Conservation (phyloP, 2,888 invertebrate species). For the Mythimna lalbum region DNA sequence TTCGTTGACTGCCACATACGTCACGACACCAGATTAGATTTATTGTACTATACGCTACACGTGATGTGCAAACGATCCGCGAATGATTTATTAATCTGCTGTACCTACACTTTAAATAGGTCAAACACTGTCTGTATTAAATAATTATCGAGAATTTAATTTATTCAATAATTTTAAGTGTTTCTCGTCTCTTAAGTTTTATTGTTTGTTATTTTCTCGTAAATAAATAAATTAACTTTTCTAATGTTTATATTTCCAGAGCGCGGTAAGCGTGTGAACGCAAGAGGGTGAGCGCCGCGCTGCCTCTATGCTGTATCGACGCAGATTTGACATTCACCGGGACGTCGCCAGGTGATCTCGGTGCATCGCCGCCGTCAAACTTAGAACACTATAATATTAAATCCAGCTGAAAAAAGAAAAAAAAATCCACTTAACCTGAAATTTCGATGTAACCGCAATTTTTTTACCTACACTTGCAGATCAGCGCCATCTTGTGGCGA, state of each 20-base stretch:
- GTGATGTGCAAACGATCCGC: conserved; percentile 45
- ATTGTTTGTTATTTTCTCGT: neutral
- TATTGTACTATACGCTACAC: conserved; percentile 50
- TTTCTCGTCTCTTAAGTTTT: neutral
- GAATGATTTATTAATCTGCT: conserved; percentile 50
- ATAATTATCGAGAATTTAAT: neutral
- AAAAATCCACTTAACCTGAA: conserved; percentile 38
- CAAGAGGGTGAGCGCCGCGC: conserved; percentile 77
- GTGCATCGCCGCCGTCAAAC: conserved; percentile 67
- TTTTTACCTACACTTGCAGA: conserved; percentile 38
- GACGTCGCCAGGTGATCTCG: conserved; percentile 92
- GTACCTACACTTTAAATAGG: conserved; percentile 32
- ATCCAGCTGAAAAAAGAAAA: conserved; percentile 57
- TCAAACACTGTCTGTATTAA: conserved; percentile 24
- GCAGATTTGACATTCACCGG: conserved; percentile 92
- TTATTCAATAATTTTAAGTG: neutral
- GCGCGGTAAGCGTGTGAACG: conserved; percentile 75
- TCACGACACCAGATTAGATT: conserved; percentile 57
- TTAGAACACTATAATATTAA: conserved; percentile 54
- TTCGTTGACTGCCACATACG: conserved; percentile 59
- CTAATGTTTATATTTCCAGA: conserved; percentile 75
- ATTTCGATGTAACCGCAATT: conserved; percentile 60
- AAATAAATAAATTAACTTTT: conserved; percentile 4
- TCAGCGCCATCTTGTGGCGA: conserved; percentile 50
- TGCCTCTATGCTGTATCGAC: conserved; percentile 90